Evolutionary conservation across 2,888 invertebrate species (phyloP).

Genomic region (Leucoptera coffeella): DNA sequence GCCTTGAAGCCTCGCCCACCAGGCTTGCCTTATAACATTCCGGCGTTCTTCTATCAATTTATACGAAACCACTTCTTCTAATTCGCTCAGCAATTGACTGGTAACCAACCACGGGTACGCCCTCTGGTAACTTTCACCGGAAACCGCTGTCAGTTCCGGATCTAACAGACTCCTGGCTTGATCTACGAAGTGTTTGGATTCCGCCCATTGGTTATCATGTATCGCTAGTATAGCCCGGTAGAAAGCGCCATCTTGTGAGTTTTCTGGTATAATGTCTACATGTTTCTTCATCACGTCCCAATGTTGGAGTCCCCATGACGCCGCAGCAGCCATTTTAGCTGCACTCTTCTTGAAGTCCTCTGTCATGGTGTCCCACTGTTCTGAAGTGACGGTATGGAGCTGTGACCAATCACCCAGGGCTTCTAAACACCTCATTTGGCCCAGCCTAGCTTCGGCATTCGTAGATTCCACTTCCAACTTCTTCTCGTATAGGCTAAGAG

Average conservation of each 20-base stretch:
- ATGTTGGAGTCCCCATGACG: constrained; percentile 92
- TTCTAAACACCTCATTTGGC: constrained; percentile 93
- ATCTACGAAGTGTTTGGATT: constrained; percentile 77
- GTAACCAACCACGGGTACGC: constrained; percentile 95
- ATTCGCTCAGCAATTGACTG: constrained; percentile 93
- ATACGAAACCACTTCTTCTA: constrained; percentile 97
- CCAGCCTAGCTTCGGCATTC: constrained; percentile 77
- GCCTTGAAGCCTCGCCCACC: constrained; percentile 95
- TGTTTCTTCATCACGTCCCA: constrained; percentile 94
- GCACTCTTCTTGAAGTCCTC: constrained; percentile 58
- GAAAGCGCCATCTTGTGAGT: constrained; percentile 93
- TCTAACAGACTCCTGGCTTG: constrained; percentile 90
- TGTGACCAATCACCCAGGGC: constrained; percentile 95
- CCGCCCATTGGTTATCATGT: constrained; percentile 65
- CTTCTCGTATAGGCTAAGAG: constrained; percentile 78
- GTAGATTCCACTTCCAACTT: constrained; percentile 59
- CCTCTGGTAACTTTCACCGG: constrained; percentile 91
- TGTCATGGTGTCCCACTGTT: constrained; percentile 67
- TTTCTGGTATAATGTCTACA: constrained; percentile 81
- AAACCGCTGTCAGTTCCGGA: constrained; percentile 94
- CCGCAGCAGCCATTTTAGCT: constrained; percentile 87
- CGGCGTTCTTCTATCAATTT: constrained; percentile 86
- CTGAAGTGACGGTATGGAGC: constrained; percentile 72
- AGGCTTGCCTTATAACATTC: constrained; percentile 72
- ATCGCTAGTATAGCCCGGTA: constrained; percentile 92